Evolutionary conservation across 1,140 invertebrate genomes (phyloP), one percentile per base, ranked within the genome.

Genomic region (Drosophila pseudoobscura): DNA sequence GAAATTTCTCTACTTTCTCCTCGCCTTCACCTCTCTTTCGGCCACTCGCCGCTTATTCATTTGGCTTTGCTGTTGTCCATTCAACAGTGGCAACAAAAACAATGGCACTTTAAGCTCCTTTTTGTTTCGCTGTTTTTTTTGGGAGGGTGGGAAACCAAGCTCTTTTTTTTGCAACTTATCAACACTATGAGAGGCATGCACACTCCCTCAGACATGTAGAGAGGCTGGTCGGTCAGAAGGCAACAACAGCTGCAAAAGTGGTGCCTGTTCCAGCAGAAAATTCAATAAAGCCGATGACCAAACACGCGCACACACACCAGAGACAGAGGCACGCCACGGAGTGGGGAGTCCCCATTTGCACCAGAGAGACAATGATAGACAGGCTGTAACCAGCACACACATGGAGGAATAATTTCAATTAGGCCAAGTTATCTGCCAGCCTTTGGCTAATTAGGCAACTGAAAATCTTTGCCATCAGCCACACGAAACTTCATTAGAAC

Each of bases 201-300:
- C n/a, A 31, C 29, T 2, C 29, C 1, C 35, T 13, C 35, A 39
- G 35, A 13, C 11, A 39, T 13, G 35, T 4, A 39, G 35, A 39
- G 35, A 39, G 29, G 29, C 24, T 59, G 79, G 60, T 50, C 80
- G 79, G 60, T 50, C 80, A 39, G 35, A 2, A 13, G 35, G 35
- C 35, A 39, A 13, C 11, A 82, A 61, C 70, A 82, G 79, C 79
- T 82, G 79, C 79, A 75, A 26, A 31, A 59, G 63, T 15, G 54
- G 35, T 44, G 24, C 46, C 43, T 39, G 11, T 39, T 39, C 43
- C 24, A 73, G 46, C 53, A 73, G 56, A 59, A 78, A 83, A 82
- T 84, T 83, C 63, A 82, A 82, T 82, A 82, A 82, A 83, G 75
- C 80, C 75, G 49, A 62, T 74, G 79, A 68, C 78, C 78, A 51